phyloP scores from a whole-genome alignment of 2,888 invertebrate genomes.

The Drosophila aldrichi region DNA sequence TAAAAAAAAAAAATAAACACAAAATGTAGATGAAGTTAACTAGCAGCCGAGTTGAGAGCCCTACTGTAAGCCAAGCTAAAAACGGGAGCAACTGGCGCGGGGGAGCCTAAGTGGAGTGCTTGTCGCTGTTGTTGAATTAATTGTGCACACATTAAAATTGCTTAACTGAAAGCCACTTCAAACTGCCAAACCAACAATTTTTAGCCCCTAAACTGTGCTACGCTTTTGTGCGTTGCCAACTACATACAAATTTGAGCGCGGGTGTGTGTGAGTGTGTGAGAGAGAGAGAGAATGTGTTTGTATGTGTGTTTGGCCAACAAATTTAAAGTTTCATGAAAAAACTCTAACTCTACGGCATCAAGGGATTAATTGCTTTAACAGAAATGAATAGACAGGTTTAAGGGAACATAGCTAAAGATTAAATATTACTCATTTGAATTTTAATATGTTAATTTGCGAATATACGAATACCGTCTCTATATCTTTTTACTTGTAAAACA shows the following conservation, averaged over 20 bases:
- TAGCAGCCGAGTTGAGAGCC: conserved; percentile 32
- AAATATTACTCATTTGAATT: neutral
- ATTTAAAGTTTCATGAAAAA: conserved; percentile 39
- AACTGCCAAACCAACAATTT: conserved; percentile 31
- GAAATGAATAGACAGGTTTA: conserved; percentile 29
- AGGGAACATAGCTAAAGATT: conserved; percentile 9
- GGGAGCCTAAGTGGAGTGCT: conserved; percentile 37
- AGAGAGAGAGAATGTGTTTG: conserved; percentile 16
- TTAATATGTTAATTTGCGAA: conserved; percentile 10
- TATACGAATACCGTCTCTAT: too few relatives aligned
- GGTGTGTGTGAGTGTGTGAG: conserved; percentile 20
- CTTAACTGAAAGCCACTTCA: conserved; percentile 65
- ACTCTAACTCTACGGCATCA: conserved; percentile 31
- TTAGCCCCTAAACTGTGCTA: conserved; percentile 7
- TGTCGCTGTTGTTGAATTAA: conserved; percentile 71
- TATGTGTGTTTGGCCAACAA: conserved; percentile 25
- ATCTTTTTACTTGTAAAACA: too few relatives aligned
- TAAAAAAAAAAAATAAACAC: conserved; percentile 28
- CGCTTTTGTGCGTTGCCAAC: conserved; percentile 1
- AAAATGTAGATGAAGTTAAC: conserved; percentile 29
- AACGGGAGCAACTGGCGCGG: conserved; percentile 7
- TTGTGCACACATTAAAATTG: conserved; percentile 78
- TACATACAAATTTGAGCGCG: conserved; percentile 13
- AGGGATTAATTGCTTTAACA: conserved; percentile 60
- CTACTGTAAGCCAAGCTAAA: neutral